phyloP scores from a whole-genome alignment of 2,113 vertebrate species.

The Abramis brama region DNA sequence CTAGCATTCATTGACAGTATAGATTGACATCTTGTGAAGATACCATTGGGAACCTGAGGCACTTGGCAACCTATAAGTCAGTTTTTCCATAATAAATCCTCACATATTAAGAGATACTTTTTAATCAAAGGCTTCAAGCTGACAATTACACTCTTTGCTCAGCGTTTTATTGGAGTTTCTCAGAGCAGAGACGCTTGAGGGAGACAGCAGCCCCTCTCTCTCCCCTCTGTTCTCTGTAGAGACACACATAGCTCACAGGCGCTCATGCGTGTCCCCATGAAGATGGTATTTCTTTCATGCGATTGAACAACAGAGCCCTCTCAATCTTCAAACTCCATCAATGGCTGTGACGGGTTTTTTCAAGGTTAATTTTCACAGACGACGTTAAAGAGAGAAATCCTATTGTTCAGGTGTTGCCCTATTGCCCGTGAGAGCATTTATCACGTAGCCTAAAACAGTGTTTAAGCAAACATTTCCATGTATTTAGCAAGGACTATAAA shows the following conservation, averaged over 20 bases:
- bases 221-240: slow-evolving; percentile 57
- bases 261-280: slow-evolving; percentile 79
- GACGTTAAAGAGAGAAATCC: not conserved
- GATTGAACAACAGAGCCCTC: slow-evolving; percentile 66
- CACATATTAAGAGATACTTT: not conserved
- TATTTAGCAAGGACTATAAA: not conserved
- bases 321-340: slow-evolving; percentile 63
- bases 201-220: slow-evolving; percentile 60
- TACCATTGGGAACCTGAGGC: not conserved
- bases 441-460: not conserved
- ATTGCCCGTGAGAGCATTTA: not conserved
- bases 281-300: slow-evolving; percentile 77
- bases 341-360: slow-evolving; percentile 39
- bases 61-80: not conserved
- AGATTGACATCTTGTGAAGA: not conserved
- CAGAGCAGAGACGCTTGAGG: slow-evolving; percentile 37
- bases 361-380: slow-evolving; percentile 8
- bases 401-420: not conserved
- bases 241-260: slow-evolving; percentile 80
- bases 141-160: slow-evolving; percentile 22
- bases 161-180: slow-evolving; percentile 25
- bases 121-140: slow-evolving; percentile 34
- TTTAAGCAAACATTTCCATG: slow-evolving; percentile 22
- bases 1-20: not conserved
- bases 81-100: slow-evolving; percentile 19